Evolutionary conservation across 2,113 vertebrate genomes (phyloP).

Genomic region (Myotis davidii): DNA sequence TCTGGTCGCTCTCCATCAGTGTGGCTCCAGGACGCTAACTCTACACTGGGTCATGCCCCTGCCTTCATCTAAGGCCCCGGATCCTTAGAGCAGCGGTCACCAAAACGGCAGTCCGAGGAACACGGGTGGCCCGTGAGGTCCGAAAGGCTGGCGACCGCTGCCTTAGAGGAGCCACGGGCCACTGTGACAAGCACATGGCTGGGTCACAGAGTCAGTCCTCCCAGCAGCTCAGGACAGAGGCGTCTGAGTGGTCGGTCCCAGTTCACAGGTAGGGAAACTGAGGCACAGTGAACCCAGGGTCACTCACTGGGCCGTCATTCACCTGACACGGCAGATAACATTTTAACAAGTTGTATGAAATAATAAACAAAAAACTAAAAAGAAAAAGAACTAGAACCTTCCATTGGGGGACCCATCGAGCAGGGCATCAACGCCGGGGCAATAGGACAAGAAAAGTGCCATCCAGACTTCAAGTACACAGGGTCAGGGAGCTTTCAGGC

Average conservation of each 20-base stretch:
- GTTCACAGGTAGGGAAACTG: neutral
- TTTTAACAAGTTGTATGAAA: neutral
- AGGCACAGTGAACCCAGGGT: neutral
- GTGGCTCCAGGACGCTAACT: neutral
- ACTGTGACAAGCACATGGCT: neutral
- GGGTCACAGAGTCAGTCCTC: neutral
- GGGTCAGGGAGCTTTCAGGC: neutral
- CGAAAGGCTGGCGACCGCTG: too few species aligned
- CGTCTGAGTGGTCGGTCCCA: neutral
- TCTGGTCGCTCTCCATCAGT: neutral
- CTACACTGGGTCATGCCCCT: neutral
- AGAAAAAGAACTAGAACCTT: neutral
- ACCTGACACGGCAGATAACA: neutral
- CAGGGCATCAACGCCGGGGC: neutral
- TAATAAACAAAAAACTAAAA: neutral
- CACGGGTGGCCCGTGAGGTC: too few species aligned
- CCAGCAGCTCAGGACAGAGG: too few species aligned
- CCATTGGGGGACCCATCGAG: neutral
- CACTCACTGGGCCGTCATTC: neutral
- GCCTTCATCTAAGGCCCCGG: neutral
- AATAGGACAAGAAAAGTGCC: neutral
- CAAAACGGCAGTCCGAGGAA: too few species aligned
- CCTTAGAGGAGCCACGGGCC: neutral
- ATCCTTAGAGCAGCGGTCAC: neutral
- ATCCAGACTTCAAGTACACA: neutral